phyloP scores from a whole-genome alignment of 2,797 vertebrate species.

The Paedocypris micromegethes region DNA sequence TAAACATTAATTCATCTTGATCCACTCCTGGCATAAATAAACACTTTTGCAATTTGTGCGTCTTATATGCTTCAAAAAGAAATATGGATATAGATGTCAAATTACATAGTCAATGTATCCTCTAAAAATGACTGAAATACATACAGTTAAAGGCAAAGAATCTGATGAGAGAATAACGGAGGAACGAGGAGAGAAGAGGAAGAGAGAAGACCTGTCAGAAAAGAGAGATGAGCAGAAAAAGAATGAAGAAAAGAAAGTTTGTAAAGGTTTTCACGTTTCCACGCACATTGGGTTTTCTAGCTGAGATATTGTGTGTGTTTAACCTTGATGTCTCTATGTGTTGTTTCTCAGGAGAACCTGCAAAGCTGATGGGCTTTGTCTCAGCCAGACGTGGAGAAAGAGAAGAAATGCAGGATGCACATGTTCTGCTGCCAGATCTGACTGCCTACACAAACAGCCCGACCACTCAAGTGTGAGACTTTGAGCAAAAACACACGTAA shows the following conservation, averaged over 20 bases:
- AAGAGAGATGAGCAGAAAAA: slow-evolving; percentile 67
- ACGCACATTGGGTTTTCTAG: slow-evolving; percentile 60
- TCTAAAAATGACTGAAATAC: not conserved
- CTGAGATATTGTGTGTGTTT: slow-evolving; percentile 36
- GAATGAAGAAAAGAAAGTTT: slow-evolving; percentile 93
- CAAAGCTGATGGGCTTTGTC: slow-evolving; percentile 78
- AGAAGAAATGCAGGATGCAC: slow-evolving; percentile 96
- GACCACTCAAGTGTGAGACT: too few species aligned
- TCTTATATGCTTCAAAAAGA: too few species aligned
- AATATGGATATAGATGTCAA: too few species aligned
- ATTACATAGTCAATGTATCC: too few species aligned
- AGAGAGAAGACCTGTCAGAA: slow-evolving; percentile 45
- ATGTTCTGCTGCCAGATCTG: slow-evolving; percentile 82
- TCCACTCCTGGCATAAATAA: too few species aligned
- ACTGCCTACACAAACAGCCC: slow-evolving; percentile 51
- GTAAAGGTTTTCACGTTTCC: slow-evolving; percentile 97
- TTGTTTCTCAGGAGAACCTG: slow-evolving; percentile 54
- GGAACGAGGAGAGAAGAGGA: slow-evolving; percentile 72
- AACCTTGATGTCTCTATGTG: not conserved
- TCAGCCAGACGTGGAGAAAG: slow-evolving; percentile 86
- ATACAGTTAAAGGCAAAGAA: slow-evolving; percentile 2
- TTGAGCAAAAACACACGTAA: not conserved
- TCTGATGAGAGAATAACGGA: slow-evolving; percentile 34
- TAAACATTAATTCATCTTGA: too few species aligned
- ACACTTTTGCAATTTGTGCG: not conserved